Base-by-base conservation (phyloP, 23 tunicate genomes). In the Aplidium turbinatum region DNA sequence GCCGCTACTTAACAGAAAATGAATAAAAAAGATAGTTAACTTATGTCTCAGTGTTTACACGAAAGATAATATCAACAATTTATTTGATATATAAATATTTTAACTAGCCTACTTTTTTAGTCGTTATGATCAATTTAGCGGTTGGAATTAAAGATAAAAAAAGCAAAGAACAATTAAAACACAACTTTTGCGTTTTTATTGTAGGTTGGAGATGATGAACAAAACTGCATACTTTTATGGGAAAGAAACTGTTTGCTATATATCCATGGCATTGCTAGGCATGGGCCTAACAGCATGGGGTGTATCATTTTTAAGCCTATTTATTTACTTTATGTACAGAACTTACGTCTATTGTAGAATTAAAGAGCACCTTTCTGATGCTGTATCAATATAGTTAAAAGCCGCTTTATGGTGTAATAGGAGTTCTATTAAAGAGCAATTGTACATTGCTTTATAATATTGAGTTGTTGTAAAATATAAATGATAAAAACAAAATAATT, bases 321-420 rank as follows among this genome's bases (percentile, higher is more conserved):
- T 80, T 32, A 57, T 87, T 16, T 80, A 79, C 39, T 47, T 73
- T 19, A 28, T 46, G 5, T 79, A 87, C 61, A 62, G 73, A 58
- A 79, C 84, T 32, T 87, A 55, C 35, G 48, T 87, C 20, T 87
- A 80, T 56, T 87, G 85, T 45, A 34, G 94, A 53, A 67, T 69
- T n/a, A 57, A 57, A 35, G 85, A 80, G 33, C 85, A 80, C 42
- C 31, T 38, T 6, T 11, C 48, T 2, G 50, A 65, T 6, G 50
- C 19, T 36, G 48, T 65, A 3, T 36, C 38, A 25, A 27, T 65
- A 36, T 65, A 28, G 38, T 60, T 6, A 11, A 5, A 54, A 6
- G 23, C 19, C 19, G 24, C n/a, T n/a, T 54, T 54, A 5, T 54
- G 13, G 13, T 42, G 13, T 42, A 42, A 9, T 13, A 13, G 48